These are phyloP conservation scores for Enteromius viviparus DNA, from an alignment of 2,797 vertebrate species.

Conservation along the genomic window DNA sequence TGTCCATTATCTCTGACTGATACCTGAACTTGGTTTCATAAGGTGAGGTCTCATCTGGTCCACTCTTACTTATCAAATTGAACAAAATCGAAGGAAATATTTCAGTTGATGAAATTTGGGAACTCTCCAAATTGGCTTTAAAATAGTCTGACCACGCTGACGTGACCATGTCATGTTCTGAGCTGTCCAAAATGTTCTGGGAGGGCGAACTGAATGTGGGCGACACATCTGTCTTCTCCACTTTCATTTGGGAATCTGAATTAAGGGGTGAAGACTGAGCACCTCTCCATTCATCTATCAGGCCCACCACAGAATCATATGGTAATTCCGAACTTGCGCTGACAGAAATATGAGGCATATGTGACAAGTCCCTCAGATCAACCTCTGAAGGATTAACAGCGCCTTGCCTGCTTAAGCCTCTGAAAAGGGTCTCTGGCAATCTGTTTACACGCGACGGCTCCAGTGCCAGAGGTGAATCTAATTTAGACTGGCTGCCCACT, in stretches of 20 bases:
- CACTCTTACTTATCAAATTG: conserved; percentile 33
- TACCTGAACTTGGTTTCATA: conserved; percentile 23
- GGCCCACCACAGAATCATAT: background rate
- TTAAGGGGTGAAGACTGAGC: conserved; percentile 53
- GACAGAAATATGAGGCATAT: conserved; percentile 50
- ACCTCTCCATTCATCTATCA: conserved; percentile 45
- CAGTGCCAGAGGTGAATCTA: conserved; percentile 46
- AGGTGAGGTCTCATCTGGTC: conserved; percentile 22
- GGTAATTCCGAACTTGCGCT: conserved; percentile 39
- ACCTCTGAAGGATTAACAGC: conserved; percentile 46
- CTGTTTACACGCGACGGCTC: conserved; percentile 52
- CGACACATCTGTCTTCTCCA: conserved; percentile 26
- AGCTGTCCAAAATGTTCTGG: conserved; percentile 28
- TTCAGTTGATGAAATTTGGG: conserved; percentile 11
- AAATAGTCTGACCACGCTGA: conserved; percentile 4
- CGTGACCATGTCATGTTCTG: background rate
- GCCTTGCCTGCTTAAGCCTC: conserved; percentile 40
- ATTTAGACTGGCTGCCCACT: conserved; percentile 39
- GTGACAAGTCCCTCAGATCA: conserved; percentile 41
- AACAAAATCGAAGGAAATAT: conserved; percentile 26
- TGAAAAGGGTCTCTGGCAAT: conserved; percentile 50
- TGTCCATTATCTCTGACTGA: conserved; percentile 27
- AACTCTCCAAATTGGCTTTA: background rate
- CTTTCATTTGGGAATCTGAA: conserved; percentile 45
- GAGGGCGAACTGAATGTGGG: conserved; percentile 31